phyloP scores from a whole-genome alignment of 2,888 invertebrate species.

The Cheilosia variabilis region DNA sequence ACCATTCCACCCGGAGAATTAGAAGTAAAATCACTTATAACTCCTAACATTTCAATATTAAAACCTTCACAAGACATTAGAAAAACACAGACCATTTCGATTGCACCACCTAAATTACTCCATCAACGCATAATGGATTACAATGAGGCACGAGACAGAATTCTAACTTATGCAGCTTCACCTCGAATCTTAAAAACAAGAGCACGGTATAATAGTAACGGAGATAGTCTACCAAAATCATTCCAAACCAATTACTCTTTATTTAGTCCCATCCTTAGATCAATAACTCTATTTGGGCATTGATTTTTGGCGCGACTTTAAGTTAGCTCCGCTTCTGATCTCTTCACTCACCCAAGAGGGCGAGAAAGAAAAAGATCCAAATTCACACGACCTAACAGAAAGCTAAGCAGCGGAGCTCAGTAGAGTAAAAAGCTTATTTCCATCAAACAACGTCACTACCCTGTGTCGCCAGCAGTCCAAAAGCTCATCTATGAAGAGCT shows the following conservation, averaged over 20 bases:
- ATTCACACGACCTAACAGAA: not conserved
- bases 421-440: not conserved
- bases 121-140: too few relatives aligned
- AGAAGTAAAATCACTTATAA: too few relatives aligned
- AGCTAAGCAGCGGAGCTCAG: not conserved
- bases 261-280: not conserved
- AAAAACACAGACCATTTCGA: too few relatives aligned
- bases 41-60: too few relatives aligned
- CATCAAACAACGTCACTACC: constrained; percentile 30
- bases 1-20: too few relatives aligned
- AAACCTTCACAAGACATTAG: too few relatives aligned
- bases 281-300: constrained; percentile 3
- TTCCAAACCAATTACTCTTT: not conserved
- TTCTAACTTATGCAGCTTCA: too few relatives aligned
- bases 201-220: too few relatives aligned
- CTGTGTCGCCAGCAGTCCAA: constrained; percentile 35
- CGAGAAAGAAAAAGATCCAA: not conserved
- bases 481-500: constrained; percentile 32
- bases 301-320: not conserved
- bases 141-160: too few relatives aligned
- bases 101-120: too few relatives aligned
- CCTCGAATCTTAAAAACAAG: too few relatives aligned
- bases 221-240: not conserved
- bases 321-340: not conserved
- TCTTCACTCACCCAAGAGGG: not conserved